phyloP scores from a whole-genome alignment of 1,140 invertebrate species.

The Drosophila rufa region DNA sequence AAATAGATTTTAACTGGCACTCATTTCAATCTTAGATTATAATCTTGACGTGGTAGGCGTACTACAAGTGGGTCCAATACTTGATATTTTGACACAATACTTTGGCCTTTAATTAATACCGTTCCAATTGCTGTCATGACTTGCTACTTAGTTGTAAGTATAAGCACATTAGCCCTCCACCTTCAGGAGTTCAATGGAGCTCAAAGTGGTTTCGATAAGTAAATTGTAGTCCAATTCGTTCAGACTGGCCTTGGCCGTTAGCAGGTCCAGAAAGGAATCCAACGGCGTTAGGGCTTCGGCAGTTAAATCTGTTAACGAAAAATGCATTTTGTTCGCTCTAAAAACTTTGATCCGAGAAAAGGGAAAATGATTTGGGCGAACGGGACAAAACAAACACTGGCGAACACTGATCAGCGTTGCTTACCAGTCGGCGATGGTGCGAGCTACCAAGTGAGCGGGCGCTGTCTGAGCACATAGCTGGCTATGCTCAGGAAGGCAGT shows the following conservation, averaged over 20 bases:
- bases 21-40: background rate
- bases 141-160: background rate
- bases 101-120: conserved; percentile 36
- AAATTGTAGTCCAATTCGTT: conserved; percentile 93
- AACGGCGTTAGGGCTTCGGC: conserved; percentile 91
- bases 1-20: conserved; percentile 13
- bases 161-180: conserved; percentile 38
- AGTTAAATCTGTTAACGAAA: conserved; percentile 87
- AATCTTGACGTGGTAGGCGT: background rate
- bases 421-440: conserved; percentile 53
- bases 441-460: conserved; percentile 42
- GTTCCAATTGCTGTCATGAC: conserved; percentile 1
- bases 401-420: conserved; percentile 44
- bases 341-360: background rate
- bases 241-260: conserved; percentile 94
- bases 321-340: background rate
- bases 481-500: conserved; percentile 56
- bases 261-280: conserved; percentile 93
- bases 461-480: conserved; percentile 46
- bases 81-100: conserved; percentile 49
- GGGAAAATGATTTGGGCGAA: background rate
- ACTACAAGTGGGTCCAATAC: conserved; percentile 8
- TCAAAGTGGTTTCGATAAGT: conserved; percentile 91
- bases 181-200: conserved; percentile 76
- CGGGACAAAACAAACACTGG: conserved; percentile 55